Evolutionary conservation across 2,888 invertebrate species (phyloP).

Genomic region (Odontomyia ornata): DNA sequence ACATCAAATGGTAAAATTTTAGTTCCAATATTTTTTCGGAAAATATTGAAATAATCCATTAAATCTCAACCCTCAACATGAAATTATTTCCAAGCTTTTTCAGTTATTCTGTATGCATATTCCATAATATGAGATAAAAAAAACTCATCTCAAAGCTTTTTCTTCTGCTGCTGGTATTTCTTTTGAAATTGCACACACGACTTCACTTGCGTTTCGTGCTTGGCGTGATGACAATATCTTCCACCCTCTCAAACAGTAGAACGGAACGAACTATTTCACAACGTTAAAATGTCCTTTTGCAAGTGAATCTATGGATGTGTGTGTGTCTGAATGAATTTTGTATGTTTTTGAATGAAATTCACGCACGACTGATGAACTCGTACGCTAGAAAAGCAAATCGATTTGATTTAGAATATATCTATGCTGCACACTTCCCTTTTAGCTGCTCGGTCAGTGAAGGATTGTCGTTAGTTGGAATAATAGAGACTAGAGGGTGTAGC

Average conservation of each 20-base stretch:
- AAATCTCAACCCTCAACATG: no score
- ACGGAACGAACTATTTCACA: neutral
- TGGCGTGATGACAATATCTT: neutral
- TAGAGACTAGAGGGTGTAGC: no score
- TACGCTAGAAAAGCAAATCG: neutral
- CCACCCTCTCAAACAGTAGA: neutral
- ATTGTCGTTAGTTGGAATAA: no score
- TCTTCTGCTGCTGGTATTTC: neutral
- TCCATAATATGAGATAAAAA: no score
- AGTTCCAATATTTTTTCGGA: no score
- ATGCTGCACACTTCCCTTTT: no score
- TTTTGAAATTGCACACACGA: constrained; percentile 24
- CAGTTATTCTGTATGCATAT: no score
- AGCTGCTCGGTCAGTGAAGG: no score
- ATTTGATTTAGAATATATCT: neutral
- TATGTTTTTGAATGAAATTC: constrained; percentile 33
- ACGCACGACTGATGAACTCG: constrained; percentile 26
- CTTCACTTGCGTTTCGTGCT: constrained; percentile 2
- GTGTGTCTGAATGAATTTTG: neutral
- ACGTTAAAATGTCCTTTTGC: neutral
- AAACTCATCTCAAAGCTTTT: no score
- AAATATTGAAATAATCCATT: no score
- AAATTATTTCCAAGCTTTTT: no score
- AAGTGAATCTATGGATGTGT: neutral
- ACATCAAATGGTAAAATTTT: no score